A percentile compares a stretch with the other conserved stretches of the same genome.
phyloP scores from a whole-genome alignment of 2,113 vertebrate genomes.

The Salvelinus namaycush region DNA sequence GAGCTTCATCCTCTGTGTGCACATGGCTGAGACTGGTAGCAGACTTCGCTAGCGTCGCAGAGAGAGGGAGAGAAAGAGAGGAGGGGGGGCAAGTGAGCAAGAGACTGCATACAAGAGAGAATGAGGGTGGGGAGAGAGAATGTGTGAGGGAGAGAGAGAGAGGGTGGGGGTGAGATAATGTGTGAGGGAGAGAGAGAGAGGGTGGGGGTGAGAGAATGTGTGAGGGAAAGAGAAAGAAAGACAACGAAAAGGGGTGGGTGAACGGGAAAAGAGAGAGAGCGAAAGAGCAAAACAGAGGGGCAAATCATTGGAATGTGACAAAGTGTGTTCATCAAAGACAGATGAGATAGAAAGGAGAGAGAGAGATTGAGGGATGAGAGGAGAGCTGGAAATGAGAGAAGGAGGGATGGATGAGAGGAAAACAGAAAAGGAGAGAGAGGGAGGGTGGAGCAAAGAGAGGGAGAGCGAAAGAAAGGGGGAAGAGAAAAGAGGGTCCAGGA shows the following conservation, averaged over 20 bases:
- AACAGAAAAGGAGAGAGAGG: not conserved
- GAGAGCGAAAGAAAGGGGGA: slow-evolving; percentile 55
- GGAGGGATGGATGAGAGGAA: slow-evolving; percentile 4
- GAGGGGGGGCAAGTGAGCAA: slow-evolving; percentile 59
- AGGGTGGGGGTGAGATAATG: slow-evolving; percentile 6
- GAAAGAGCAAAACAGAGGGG: not conserved
- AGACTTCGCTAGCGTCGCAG: slow-evolving; percentile 57
- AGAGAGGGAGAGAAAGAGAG: not conserved
- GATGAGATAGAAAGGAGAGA: not conserved
- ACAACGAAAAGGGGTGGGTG: slow-evolving; percentile 3
- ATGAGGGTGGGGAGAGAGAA: slow-evolving; percentile 26
- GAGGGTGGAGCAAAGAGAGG: slow-evolving; percentile 15
- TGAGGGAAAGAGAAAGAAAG: slow-evolving; percentile 21
- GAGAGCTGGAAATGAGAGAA: slow-evolving; percentile 5
- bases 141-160: slow-evolving; percentile 20
- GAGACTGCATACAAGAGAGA: slow-evolving; percentile 45
- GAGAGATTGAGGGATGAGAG: no score
- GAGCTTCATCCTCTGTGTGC: slow-evolving; percentile 76
- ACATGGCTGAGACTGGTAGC: slow-evolving; percentile 76
- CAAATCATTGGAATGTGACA: not conserved
- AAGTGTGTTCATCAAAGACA: not conserved
- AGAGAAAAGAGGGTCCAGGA: slow-evolving; percentile 59
- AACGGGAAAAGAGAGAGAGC: slow-evolving; percentile 11
- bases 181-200: not conserved
- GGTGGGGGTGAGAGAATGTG: slow-evolving; percentile 4